Percentiles rank a stretch among this genome's conserved stretches.
phyloP scores from a whole-genome alignment of 2,888 invertebrate species.

The Apodemia duryi region DNA sequence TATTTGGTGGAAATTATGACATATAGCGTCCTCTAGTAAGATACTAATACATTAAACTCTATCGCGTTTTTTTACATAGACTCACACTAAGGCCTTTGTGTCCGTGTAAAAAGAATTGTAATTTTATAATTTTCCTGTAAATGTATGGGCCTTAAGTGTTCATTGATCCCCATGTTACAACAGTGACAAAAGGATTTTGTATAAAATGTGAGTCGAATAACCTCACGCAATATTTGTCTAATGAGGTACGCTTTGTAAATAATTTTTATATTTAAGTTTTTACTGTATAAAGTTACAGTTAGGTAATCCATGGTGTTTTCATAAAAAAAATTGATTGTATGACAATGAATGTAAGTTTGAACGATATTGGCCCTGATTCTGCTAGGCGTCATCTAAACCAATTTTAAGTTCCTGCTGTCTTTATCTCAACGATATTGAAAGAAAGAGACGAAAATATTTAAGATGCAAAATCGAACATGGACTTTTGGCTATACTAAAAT shows the following conservation, averaged over 20 bases:
- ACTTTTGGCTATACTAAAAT: no score
- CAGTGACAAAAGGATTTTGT: slow-evolving; percentile 38
- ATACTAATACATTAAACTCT: no score
- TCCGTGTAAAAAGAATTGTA: not conserved
- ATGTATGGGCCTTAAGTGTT: slow-evolving; percentile 32
- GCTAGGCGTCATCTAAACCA: slow-evolving; percentile 29
- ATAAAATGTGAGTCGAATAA: slow-evolving; percentile 47
- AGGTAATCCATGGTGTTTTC: slow-evolving; percentile 37
- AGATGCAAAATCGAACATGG: no score
- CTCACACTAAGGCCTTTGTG: not conserved
- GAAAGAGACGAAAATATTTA: no score
- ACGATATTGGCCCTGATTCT: slow-evolving; percentile 16
- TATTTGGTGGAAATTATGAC: not conserved
- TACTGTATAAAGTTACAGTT: slow-evolving; percentile 61
- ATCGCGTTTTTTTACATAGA: not conserved
- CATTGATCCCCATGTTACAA: slow-evolving; percentile 16
- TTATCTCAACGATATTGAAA: not conserved
- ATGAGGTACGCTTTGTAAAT: slow-evolving; percentile 70
- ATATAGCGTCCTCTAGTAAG: not conserved
- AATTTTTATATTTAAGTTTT: slow-evolving; percentile 67
- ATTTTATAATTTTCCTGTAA: slow-evolving; percentile 1
- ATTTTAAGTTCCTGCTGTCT: not conserved
- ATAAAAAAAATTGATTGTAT: slow-evolving; percentile 33
- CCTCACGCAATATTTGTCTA: slow-evolving; percentile 48
- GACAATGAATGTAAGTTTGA: slow-evolving; percentile 20